A percentile compares a stretch with the other conserved stretches of the same genome.
Conservation (phyloP, 2,113 vertebrate genomes). For the Pipa parva region DNA sequence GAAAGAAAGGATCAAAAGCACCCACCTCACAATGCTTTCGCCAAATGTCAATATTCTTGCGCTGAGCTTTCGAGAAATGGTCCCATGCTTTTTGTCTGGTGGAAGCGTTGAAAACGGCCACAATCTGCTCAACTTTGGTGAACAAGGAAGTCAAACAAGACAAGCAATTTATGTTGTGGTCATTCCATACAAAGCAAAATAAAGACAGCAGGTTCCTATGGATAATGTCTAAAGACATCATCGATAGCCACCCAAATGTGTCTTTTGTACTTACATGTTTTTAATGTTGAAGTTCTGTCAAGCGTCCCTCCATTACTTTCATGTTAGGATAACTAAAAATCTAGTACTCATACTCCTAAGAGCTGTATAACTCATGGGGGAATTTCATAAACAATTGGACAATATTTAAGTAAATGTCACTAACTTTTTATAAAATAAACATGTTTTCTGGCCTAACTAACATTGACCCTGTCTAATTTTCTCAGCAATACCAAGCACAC, state of each 20-base stretch:
- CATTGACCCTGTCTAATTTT: no score
- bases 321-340: slow-evolving; percentile 48
- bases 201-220: slow-evolving; percentile 80
- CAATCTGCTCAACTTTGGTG: slow-evolving; percentile 99
- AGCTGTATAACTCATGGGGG: no score
- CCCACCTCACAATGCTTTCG: slow-evolving; percentile 98
- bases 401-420: no score
- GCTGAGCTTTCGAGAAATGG: slow-evolving; percentile 99
- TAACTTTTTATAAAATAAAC: no score
- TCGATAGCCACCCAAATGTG: slow-evolving; percentile 70
- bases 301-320: slow-evolving; percentile 69
- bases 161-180: slow-evolving; percentile 95
- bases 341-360: background rate
- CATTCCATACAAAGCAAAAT: slow-evolving; percentile 74
- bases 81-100: slow-evolving; percentile 99
- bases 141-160: slow-evolving; percentile 96
- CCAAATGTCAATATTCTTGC: slow-evolving; percentile 99
- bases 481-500: no score
- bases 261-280: slow-evolving; percentile 76
- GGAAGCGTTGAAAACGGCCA: slow-evolving; percentile 94
- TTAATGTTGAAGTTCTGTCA: slow-evolving; percentile 66
- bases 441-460: no score
- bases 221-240: slow-evolving; percentile 72
- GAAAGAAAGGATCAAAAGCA: slow-evolving; percentile 74
- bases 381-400: no score